phyloP scores from a whole-genome alignment of 1,140 invertebrate species.

The Polypedilum pembai region DNA sequence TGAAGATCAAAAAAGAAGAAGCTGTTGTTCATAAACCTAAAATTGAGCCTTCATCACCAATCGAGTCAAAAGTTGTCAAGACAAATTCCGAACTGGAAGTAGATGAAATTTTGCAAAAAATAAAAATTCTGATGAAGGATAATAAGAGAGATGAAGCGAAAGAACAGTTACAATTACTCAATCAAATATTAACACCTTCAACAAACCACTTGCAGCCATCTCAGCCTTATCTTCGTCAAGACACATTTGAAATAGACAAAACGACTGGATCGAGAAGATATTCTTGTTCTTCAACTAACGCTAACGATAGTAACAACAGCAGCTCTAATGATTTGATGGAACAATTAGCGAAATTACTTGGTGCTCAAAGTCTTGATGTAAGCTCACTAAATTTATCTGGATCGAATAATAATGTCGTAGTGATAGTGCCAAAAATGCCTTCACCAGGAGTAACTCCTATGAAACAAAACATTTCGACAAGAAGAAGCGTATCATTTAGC shows the following conservation, averaged over 20 bases:
- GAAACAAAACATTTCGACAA: background rate
- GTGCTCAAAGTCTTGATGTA: background rate
- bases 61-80: background rate
- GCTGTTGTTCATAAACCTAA: background rate
- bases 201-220: background rate
- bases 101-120: background rate
- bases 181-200: background rate
- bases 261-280: background rate
- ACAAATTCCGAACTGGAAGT: background rate
- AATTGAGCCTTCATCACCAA: background rate
- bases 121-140: background rate
- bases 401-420: background rate
- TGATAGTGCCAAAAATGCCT: background rate
- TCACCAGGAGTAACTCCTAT: background rate
- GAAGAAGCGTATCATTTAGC: slow-evolving; percentile 10
- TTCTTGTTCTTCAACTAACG: background rate
- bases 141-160: background rate
- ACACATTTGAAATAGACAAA: background rate
- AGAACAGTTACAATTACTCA: background rate
- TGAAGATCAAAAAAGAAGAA: background rate
- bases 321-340: background rate
- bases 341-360: background rate
- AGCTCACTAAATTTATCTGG: background rate
- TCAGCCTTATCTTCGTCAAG: background rate
- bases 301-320: background rate